These are phyloP conservation scores for Xiphias gladius DNA, from an alignment of 2,113 vertebrate species.

Conservation along the genomic window DNA sequence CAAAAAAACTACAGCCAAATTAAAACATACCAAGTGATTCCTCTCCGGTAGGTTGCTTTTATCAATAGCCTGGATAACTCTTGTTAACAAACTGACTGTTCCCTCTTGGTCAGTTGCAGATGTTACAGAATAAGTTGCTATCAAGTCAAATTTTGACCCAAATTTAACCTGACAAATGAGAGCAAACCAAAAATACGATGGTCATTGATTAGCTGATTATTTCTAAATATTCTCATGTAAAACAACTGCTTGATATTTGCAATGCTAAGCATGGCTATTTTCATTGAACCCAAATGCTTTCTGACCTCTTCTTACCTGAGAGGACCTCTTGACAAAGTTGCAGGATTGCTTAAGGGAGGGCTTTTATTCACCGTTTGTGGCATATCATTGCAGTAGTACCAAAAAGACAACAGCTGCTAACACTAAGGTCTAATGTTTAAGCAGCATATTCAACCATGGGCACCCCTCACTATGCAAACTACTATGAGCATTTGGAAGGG, in stretches of 20 bases:
- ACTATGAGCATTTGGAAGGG: conserved; percentile 42
- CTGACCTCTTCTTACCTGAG: conserved; percentile 51
- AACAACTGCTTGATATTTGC: conserved; percentile 33
- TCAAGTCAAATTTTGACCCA: conserved; percentile 11
- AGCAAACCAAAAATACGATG: background rate
- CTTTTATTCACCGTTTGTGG: conserved; percentile 27
- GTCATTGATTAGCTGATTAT: conserved; percentile 1
- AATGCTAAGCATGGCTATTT: conserved; percentile 12
- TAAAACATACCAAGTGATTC: conserved; percentile 2
- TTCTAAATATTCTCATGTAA: background rate
- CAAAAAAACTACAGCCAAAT: conserved; percentile 22
- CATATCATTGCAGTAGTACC: conserved; percentile 11
- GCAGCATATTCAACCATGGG: conserved; percentile 31
- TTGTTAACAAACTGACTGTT: background rate
- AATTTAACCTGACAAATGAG: background rate
- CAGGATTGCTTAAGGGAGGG: conserved; percentile 32
- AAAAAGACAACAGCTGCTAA: conserved; percentile 42
- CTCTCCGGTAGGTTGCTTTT: background rate
- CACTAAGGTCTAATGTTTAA: conserved; percentile 33
- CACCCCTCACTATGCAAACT: conserved; percentile 18
- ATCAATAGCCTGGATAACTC: background rate
- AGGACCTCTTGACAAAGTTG: conserved; percentile 46
- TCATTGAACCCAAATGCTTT: conserved; percentile 9
- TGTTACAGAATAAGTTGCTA: conserved; percentile 16
- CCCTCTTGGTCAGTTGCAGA: background rate